Base-by-base conservation (phyloP, 2,113 vertebrate genomes). In the Alouatta palliata region DNA sequence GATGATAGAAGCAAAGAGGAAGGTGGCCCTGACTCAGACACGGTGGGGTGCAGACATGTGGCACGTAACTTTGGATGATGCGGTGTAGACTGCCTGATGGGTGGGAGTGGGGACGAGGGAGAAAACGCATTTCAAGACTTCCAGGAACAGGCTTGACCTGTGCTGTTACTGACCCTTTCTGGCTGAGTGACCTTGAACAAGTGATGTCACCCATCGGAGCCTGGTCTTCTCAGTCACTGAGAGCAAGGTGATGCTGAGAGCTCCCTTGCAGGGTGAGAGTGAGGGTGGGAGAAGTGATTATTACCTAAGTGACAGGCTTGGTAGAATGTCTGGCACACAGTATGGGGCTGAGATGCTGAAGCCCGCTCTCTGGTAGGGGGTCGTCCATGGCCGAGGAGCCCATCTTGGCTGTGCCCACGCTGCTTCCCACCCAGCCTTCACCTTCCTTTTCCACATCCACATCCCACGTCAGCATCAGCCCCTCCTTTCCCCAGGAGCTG, bases 371-470 rank as follows among this genome's bases (percentile, higher is more conserved):
- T 52, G 70, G 30, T 30, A 12, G 30, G 54, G 43, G 40, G 25
- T 27, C 2, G 5, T 32, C 14, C 25, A 27, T 0, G 35, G 13
- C 21, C 27, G 13, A 35, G 30, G 23, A 56, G 20, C 25, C 61
- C 1, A 3, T 20, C 35, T 11, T 20, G 49, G 7, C 9, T 5
- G 40, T n/a, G 35, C 10, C 14, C 40, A 37, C 0, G 1, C 71
- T 75, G 82, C n/a, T 64, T 80, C 16, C 47, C 8, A 21, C 7
- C 0, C 0, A 8, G 35, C 4, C 8, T 71, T 66, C 32, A 6
- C 25, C 11, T 52, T 86, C 47, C 8, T 61, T 52, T 37, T 43
- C 6, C 21, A 71, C 2, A 25, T 9, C 37, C 13, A 58, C 40
- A 40, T 20, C 25, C 52, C 49, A 8, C 20, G 19, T 49, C 47